A percentile compares a stretch with the other conserved stretches of the same genome.
phyloP scores from a whole-genome alignment of 2,113 vertebrate species.

The Perca schrenkii region DNA sequence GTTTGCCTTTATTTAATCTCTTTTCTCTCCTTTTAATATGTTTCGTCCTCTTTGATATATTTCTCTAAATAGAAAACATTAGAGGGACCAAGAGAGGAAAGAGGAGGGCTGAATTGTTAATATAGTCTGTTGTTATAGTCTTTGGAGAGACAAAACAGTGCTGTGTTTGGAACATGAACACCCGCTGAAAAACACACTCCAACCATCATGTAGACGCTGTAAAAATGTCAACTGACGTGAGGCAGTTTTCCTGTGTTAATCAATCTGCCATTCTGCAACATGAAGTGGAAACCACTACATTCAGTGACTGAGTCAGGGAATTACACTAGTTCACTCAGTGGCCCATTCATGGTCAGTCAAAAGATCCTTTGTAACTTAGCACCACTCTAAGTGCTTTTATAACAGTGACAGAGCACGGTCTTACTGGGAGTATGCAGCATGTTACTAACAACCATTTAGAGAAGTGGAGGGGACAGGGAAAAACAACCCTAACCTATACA shows the following conservation, averaged over 20 bases:
- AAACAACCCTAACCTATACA: constrained; percentile 29
- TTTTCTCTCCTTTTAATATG: constrained; percentile 37
- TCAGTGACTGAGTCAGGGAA: constrained; percentile 44
- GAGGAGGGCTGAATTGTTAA: constrained; percentile 47
- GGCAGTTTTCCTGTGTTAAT: constrained; percentile 17
- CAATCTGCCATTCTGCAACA: constrained; percentile 20
- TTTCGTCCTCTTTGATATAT: constrained; percentile 47
- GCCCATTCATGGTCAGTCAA: constrained; percentile 69
- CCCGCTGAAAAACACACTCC: constrained; percentile 32
- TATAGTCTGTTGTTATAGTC: constrained; percentile 47
- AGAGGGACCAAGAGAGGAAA: constrained; percentile 11
- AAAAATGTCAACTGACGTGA: constrained; percentile 33
- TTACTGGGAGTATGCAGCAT: background rate
- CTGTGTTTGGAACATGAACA: constrained; percentile 20
- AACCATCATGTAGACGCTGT: constrained; percentile 36
- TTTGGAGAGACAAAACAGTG: constrained; percentile 51
- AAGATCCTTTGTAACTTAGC: constrained; percentile 71
- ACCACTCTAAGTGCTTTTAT: constrained; percentile 21
- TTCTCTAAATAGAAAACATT: constrained; percentile 54
- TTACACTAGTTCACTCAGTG: constrained; percentile 43
- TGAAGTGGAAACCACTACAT: constrained; percentile 15
- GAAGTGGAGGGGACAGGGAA: constrained; percentile 6
- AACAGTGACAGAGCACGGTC: constrained; percentile 16
- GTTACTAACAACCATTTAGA: constrained; percentile 32
- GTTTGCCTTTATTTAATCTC: constrained; percentile 72